A percentile compares a stretch with the other conserved stretches of the same genome.
Conservation (phyloP, 2,888 invertebrate genomes). For the Halictus ligatus region DNA sequence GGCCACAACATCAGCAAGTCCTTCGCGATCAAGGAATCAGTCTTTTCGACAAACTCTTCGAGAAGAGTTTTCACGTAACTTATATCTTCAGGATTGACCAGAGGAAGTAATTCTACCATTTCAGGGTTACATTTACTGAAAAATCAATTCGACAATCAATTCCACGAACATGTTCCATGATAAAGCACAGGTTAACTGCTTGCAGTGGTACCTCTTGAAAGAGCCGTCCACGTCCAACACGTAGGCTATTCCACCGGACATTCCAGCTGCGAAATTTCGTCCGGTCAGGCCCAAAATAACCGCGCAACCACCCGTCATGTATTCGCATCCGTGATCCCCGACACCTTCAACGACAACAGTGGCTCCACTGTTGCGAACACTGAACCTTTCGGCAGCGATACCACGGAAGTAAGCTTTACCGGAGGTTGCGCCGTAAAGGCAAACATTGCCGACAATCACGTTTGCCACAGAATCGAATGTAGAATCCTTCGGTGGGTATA, state of each 20-base stretch:
- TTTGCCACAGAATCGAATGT: conserved; percentile 96
- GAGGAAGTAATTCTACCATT: conserved; percentile 95
- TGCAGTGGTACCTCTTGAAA: conserved; percentile 87
- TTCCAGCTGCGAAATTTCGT: conserved; percentile 99
- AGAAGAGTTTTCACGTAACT: conserved; percentile 91
- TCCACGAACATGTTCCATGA: background rate
- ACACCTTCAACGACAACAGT: conserved; percentile 98
- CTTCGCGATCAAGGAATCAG: conserved; percentile 94
- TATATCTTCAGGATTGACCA: conserved; percentile 92
- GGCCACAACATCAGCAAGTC: conserved; percentile 93
- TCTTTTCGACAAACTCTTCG: conserved; percentile 93
- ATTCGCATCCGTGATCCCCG: conserved; percentile 99
- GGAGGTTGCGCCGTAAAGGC: conserved; percentile 97
- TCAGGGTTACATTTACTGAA: conserved; percentile 95
- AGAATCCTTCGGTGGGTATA: conserved; percentile 95
- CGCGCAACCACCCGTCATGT: conserved; percentile 98
- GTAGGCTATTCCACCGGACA: conserved; percentile 98
- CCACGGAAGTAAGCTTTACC: conserved; percentile 98
- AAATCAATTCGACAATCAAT: background rate
- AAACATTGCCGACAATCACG: conserved; percentile 99
- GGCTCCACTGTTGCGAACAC: conserved; percentile 98
- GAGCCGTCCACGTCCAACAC: conserved; percentile 95
- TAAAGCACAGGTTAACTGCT: background rate
- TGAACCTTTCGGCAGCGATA: conserved; percentile 99
- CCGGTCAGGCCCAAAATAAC: conserved; percentile 97